phyloP scores from a whole-genome alignment of 2,113 vertebrate genomes.

The Rhinoptilus africanus region DNA sequence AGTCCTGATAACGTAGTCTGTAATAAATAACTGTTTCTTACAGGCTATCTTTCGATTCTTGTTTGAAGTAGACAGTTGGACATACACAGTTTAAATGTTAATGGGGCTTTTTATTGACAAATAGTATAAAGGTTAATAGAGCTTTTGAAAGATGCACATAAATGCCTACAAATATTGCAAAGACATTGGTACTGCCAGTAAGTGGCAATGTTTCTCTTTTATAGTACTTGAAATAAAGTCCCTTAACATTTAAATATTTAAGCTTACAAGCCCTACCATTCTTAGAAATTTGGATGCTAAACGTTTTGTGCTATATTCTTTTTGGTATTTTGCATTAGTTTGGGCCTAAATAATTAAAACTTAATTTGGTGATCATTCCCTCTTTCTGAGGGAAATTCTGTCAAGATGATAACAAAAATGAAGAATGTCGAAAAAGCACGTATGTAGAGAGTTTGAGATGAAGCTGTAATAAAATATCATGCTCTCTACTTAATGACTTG shows the following conservation, averaged over 20 bases:
- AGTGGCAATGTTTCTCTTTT: constrained; percentile 59
- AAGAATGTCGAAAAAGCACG: not conserved
- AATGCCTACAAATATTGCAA: not conserved
- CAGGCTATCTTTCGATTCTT: constrained; percentile 31
- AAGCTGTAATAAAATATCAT: not conserved
- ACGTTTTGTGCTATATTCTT: not conserved
- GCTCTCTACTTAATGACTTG: not conserved
- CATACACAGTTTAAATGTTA: constrained; percentile 61
- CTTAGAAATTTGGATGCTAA: not conserved
- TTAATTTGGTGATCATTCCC: not conserved
- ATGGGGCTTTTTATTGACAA: constrained; percentile 62
- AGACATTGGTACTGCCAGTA: not conserved
- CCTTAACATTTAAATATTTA: not conserved
- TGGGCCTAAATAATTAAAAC: not conserved
- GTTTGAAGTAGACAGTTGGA: constrained; percentile 20
- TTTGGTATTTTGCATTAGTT: not conserved
- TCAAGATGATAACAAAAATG: not conserved
- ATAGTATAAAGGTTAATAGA: constrained; percentile 55
- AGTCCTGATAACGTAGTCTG: not conserved
- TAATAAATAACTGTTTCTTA: not conserved
- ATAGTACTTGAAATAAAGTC: not conserved
- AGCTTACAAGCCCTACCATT: not conserved
- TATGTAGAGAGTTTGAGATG: not conserved
- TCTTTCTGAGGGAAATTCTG: not conserved
- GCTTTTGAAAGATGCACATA: constrained; percentile 42